phyloP scores from a whole-genome alignment of 2,113 vertebrate species.

The Callithrix jacchus region DNA sequence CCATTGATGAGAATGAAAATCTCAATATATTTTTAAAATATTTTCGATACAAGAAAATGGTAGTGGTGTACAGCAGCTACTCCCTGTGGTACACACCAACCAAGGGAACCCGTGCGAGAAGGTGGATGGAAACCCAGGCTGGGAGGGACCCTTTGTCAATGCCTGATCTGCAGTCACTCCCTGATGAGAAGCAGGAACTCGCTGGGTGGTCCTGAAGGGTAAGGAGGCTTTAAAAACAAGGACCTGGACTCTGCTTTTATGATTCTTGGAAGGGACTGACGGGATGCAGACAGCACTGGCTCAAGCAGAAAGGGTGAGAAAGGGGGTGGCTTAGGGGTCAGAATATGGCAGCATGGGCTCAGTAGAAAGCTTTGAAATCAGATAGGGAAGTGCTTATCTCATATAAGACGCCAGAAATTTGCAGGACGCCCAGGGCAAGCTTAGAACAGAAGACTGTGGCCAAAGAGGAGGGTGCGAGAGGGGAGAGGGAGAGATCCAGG shows the following conservation, averaged over 20 bases:
- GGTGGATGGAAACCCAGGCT: not conserved
- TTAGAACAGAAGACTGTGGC: not conserved
- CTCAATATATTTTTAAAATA: not conserved
- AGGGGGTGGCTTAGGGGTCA: not conserved
- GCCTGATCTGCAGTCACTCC: not conserved
- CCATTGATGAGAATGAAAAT: not conserved
- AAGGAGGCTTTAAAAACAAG: not conserved
- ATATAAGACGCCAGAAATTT: not conserved
- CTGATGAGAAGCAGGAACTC: not conserved
- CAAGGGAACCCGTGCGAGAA: not conserved
- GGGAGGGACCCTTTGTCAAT: not conserved
- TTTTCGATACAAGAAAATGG: not conserved
- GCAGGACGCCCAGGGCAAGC: not conserved
- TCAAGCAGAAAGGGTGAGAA: not conserved
- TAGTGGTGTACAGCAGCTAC: not conserved
- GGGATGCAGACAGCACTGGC: not conserved
- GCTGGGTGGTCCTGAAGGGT: slow-evolving; percentile 51
- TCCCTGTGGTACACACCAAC: no score
- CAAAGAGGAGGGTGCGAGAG: not conserved
- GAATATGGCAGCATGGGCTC: not conserved
- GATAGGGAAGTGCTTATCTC: not conserved
- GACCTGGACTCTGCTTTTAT: not conserved
- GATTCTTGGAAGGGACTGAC: slow-evolving; percentile 8
- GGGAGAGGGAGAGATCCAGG: not conserved
- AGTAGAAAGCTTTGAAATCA: not conserved